phyloP scores from a whole-genome alignment of 2,888 invertebrate species.

The Meiosimyza decipiens region DNA sequence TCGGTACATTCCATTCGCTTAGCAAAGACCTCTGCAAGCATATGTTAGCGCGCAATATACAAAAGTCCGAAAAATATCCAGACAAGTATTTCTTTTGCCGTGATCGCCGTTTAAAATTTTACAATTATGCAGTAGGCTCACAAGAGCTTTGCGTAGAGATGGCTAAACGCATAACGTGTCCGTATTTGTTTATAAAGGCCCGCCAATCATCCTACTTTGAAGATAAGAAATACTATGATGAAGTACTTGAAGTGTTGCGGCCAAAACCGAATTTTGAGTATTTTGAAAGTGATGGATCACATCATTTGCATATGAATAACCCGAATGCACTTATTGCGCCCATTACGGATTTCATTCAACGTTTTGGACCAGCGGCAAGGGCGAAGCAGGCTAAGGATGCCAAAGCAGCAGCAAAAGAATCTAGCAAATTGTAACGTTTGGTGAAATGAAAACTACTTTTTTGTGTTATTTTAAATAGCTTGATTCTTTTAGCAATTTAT shows the following conservation, averaged over 20 bases:
- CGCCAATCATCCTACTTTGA: constrained; percentile 71
- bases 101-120: constrained; percentile 74
- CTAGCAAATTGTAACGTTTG: constrained; percentile 50
- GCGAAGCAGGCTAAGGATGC: constrained; percentile 34
- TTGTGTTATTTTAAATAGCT: not conserved
- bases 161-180: constrained; percentile 72
- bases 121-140: constrained; percentile 62
- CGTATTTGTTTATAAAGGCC: constrained; percentile 74
- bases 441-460: not conserved
- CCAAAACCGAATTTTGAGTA: constrained; percentile 71
- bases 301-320: constrained; percentile 79
- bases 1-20: constrained; percentile 72
- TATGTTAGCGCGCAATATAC: constrained; percentile 71
- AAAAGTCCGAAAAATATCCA: constrained; percentile 70
- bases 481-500: too few relatives aligned
- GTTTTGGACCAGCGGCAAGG: constrained; percentile 70
- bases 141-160: constrained; percentile 71
- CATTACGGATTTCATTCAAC: constrained; percentile 72
- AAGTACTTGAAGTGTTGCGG: constrained; percentile 71
- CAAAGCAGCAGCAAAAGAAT: constrained; percentile 43
- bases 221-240: constrained; percentile 70
- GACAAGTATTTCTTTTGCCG: constrained; percentile 74
- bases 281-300: constrained; percentile 74
- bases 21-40: constrained; percentile 70
- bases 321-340: constrained; percentile 72